Conservation (phyloP, 2,113 vertebrate genomes). For the Paracanthobrama guichenoti region DNA sequence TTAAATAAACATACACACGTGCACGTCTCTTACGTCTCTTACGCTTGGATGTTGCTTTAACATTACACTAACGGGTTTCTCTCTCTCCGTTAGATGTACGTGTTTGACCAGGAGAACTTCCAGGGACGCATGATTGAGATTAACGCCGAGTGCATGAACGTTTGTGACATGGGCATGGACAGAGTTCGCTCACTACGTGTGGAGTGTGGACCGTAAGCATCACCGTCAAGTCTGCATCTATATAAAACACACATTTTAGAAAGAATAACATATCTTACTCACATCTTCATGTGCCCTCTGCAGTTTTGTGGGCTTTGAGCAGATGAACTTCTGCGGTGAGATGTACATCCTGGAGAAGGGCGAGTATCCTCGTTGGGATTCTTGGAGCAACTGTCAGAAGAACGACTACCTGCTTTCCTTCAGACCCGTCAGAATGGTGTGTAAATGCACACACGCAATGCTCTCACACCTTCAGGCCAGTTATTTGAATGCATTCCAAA, state of each 20-base stretch:
- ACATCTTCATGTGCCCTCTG: conserved; percentile 18
- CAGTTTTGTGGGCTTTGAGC: conserved; percentile 81
- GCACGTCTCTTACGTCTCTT: neutral
- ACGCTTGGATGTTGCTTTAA: neutral
- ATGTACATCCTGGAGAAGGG: conserved; percentile 86
- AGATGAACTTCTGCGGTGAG: conserved; percentile 83
- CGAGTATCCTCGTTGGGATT: conserved; percentile 83
- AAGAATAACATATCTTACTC: neutral
- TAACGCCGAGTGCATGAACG: conserved; percentile 79
- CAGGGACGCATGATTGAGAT: conserved; percentile 83
- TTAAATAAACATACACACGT: neutral
- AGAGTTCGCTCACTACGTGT: conserved; percentile 79
- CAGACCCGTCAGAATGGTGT: conserved; percentile 81
- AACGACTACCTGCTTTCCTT: conserved; percentile 84
- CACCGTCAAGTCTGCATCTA: neutral
- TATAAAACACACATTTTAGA: neutral
- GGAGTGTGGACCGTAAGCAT: conserved; percentile 80
- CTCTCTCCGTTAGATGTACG: conserved; percentile 70
- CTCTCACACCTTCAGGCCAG: neutral
- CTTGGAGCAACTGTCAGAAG: conserved; percentile 82
- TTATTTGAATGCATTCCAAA: neutral
- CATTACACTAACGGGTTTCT: neutral
- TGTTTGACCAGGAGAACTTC: conserved; percentile 85
- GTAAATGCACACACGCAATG: neutral
- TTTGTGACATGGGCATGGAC: conserved; percentile 81